These are phyloP conservation scores for Lysandra bellargus DNA, from an alignment of 2,888 invertebrate genomes.

Conservation along the genomic window DNA sequence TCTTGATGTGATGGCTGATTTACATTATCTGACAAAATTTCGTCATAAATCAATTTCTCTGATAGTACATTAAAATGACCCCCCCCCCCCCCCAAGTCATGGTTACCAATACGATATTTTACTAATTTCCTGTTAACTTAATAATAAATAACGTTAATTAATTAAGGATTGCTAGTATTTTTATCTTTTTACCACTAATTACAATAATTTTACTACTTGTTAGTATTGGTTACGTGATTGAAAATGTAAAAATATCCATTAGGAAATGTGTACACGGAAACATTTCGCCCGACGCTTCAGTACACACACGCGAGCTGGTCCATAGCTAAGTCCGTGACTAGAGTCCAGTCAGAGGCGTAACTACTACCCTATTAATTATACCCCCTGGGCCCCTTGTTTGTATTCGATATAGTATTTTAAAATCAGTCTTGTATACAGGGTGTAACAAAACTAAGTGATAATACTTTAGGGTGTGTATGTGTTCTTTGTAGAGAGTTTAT, in stretches of 20 bases:
- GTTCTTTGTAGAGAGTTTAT: no score
- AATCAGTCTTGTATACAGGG: no score
- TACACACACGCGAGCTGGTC: constrained; percentile 7
- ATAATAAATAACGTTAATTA: not conserved
- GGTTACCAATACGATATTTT: no score
- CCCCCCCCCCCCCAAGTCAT: no score
- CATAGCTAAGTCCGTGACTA: not conserved
- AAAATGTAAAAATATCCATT: constrained; percentile 12
- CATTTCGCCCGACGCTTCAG: not conserved
- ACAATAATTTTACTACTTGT: not conserved
- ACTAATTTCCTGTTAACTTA: no score
- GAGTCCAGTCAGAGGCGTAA: no score
- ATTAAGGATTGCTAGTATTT: not conserved
- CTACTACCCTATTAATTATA: no score
- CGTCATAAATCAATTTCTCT: not conserved
- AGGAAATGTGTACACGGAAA: constrained; percentile 6
- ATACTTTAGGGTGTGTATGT: no score
- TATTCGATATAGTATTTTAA: no score
- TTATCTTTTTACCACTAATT: not conserved
- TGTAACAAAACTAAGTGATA: no score
- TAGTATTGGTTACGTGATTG: not conserved
- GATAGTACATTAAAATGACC: not conserved
- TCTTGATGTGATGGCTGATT: no score
- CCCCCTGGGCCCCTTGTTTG: no score
- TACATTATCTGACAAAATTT: not conserved